These are phyloP conservation scores for Okapia johnstoni DNA, from an alignment of 2,113 vertebrate genomes.

Conservation along the genomic window DNA sequence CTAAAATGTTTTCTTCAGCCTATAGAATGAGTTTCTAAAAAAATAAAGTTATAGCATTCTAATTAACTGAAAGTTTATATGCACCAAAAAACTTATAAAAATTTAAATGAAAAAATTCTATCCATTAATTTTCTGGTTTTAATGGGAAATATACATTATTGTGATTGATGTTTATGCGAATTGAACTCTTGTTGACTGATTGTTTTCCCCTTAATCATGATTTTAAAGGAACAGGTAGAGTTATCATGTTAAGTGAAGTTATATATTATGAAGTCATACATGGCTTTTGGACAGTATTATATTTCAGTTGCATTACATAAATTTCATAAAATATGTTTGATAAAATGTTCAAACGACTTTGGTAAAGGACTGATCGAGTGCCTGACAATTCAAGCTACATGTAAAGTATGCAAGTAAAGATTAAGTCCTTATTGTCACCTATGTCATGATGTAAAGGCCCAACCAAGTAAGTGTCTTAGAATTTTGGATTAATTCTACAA, in stretches of 20 bases:
- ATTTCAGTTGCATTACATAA: background rate
- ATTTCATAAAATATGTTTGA: conserved; percentile 42
- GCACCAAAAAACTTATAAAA: conserved; percentile 23
- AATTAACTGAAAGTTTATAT: conserved; percentile 27
- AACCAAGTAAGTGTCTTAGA: background rate
- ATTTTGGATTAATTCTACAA: background rate
- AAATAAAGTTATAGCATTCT: conserved; percentile 13
- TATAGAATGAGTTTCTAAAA: background rate
- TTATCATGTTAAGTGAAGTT: conserved; percentile 20
- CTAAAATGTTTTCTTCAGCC: conserved; percentile 40
- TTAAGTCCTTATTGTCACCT: background rate
- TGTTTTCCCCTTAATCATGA: background rate
- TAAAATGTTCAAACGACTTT: background rate
- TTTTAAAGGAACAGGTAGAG: background rate
- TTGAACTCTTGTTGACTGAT: background rate
- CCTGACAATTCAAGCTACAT: background rate
- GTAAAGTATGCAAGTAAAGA: conserved; percentile 20
- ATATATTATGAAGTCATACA: background rate
- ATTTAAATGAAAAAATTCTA: background rate
- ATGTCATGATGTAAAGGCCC: background rate
- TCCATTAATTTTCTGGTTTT: conserved; percentile 50
- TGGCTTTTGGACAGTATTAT: conserved; percentile 57
- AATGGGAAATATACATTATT: conserved; percentile 15
- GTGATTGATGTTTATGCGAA: background rate
- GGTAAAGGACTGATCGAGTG: background rate